Conservation (phyloP, 64 coral and sea anemone genomes). For the Pocillopora verrucosa region DNA sequence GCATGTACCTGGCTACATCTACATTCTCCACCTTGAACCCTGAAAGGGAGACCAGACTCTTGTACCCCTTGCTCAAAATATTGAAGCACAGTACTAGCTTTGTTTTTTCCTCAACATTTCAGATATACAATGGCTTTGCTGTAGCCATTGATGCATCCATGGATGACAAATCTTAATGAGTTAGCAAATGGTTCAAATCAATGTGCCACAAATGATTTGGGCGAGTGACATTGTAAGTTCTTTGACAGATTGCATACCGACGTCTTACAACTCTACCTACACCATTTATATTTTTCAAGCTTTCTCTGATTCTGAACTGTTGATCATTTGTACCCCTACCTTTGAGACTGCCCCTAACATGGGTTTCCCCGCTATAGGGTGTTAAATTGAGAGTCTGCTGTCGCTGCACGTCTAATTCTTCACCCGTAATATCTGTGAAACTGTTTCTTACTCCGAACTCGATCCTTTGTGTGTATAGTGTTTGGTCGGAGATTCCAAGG, state of each 20-base stretch:
- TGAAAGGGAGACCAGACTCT: slow-evolving; percentile 51
- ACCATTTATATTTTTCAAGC: slow-evolving; percentile 36
- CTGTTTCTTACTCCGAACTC: slow-evolving; percentile 29
- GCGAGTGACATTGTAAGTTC: slow-evolving; percentile 24
- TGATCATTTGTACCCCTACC: slow-evolving; percentile 52
- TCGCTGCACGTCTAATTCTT: slow-evolving; percentile 46
- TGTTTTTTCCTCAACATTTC: slow-evolving; percentile 43
- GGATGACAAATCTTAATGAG: slow-evolving; percentile 38
- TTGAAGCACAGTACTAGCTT: slow-evolving; percentile 35
- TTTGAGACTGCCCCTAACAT: slow-evolving; percentile 58
- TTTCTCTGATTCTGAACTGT: slow-evolving; percentile 33
- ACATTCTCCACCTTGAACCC: slow-evolving; percentile 4
- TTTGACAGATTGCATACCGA: slow-evolving; percentile 45
- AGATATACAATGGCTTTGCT: slow-evolving; percentile 33
- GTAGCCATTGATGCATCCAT: slow-evolving; percentile 56
- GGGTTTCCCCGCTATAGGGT: slow-evolving; percentile 73
- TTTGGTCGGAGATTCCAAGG: slow-evolving; percentile 60
- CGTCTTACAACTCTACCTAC: slow-evolving; percentile 46
- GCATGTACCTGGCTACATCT: slow-evolving; percentile 49
- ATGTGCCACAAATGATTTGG: slow-evolving; percentile 42
- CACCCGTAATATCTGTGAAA: slow-evolving; percentile 68
- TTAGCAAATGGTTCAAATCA: slow-evolving; percentile 31
- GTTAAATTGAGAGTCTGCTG: slow-evolving; percentile 45
- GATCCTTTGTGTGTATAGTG: slow-evolving; percentile 58
- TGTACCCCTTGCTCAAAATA: slow-evolving; percentile 37